A percentile compares a stretch with the other conserved stretches of the same genome.
These are phyloP conservation scores for Enteromius radiatus DNA, from an alignment of 2,797 vertebrate species.

Conservation along the genomic window DNA sequence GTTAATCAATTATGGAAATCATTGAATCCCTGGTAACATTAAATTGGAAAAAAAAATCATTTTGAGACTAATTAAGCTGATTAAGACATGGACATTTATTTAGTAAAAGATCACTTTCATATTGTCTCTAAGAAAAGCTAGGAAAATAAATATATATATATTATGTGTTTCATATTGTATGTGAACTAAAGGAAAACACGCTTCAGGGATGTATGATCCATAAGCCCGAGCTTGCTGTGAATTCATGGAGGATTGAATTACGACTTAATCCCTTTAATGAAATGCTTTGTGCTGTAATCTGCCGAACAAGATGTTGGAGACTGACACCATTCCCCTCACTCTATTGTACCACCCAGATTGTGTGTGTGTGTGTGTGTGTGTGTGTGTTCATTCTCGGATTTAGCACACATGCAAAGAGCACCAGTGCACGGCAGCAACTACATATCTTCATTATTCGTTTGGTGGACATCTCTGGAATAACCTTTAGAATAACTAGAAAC, in stretches of 20 bases:
- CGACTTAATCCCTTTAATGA: conserved; percentile 52
- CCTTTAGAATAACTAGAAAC: neutral
- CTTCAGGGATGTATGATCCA: neutral
- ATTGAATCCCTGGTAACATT: neutral
- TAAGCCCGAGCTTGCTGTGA: conserved; percentile 13
- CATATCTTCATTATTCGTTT: conserved; percentile 6
- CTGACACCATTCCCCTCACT: conserved; percentile 25
- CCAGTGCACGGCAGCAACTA: neutral
- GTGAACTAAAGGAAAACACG: neutral
- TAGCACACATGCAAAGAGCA: neutral
- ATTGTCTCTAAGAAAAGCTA: neutral
- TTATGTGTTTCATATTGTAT: neutral
- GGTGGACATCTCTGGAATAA: neutral
- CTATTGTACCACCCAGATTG: conserved; percentile 6
- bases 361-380: conserved; percentile 25
- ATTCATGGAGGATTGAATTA: conserved; percentile 49
- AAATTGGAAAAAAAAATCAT: neutral
- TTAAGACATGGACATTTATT: neutral
- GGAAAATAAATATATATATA: too few species aligned
- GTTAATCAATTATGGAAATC: neutral
- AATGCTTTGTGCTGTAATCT: conserved; percentile 51
- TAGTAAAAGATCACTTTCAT: conserved; percentile 1
- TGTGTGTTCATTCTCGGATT: conserved; percentile 21
- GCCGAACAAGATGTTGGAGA: conserved; percentile 33
- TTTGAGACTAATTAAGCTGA: neutral